phyloP scores from a whole-genome alignment of 2,113 vertebrate species.

The Pygoscelis antarcticus region DNA sequence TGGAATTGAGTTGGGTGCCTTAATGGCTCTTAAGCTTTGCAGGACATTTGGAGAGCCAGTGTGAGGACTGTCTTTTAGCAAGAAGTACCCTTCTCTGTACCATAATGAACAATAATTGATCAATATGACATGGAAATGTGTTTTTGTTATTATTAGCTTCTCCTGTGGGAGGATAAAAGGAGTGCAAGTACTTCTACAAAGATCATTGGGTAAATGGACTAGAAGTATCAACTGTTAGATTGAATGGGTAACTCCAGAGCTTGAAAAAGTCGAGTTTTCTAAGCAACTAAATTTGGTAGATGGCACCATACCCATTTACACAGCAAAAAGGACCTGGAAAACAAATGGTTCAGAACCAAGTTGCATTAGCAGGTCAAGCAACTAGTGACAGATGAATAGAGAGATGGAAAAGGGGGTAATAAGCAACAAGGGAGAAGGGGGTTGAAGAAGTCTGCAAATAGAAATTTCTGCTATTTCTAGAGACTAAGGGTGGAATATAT shows the following conservation, averaged over 20 bases:
- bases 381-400: background rate
- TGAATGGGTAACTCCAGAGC: background rate
- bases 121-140: background rate
- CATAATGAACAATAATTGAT: conserved; percentile 5
- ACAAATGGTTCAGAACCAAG: background rate
- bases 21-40: background rate
- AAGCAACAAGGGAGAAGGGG: background rate
- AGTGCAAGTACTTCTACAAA: background rate
- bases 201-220: background rate
- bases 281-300: background rate
- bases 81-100: background rate
- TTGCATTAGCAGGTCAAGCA: background rate
- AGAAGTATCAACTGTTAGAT: background rate
- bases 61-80: background rate
- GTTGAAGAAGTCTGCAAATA: background rate
- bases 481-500: background rate
- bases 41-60: background rate
- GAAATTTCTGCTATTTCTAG: background rate
- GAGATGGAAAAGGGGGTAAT: background rate
- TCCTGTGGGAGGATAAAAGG: background rate
- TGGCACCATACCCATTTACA: background rate
- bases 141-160: background rate
- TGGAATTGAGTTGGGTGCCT: background rate
- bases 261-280: background rate
- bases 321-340: background rate